Base-by-base conservation (phyloP, 2,797 vertebrate genomes). In the Danio jaintianensis region DNA sequence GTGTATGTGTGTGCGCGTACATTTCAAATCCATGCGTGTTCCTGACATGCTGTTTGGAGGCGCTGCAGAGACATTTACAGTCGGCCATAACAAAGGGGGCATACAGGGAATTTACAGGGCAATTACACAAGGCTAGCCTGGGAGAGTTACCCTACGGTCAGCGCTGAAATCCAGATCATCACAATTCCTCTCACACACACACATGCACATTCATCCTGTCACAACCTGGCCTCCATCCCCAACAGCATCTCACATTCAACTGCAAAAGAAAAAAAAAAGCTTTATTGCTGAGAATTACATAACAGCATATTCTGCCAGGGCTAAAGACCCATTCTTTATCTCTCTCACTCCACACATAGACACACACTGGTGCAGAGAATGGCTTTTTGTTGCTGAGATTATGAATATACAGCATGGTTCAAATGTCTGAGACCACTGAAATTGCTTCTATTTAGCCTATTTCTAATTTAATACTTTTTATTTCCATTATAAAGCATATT, bases 31-130 rank as follows among this genome's bases (percentile, higher is more conserved):
- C 45, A 12, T 47, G 9, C 22, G 40, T 20, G 45, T 63, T 29
- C 4, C 47, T 76, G 55, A 62, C 66, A 52, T 10, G 12, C 56
- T 70, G 45, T 53, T 80, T 76, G 10, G 0, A 38, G 2, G 66
- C n/a, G 29, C 45, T 22, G 38, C 50, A 63, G 64, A 63, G 78
- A 90, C 89, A 90, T 88, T 86, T 85, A 83, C 82, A 82, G 75
- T 80, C 78, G 52, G 74, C 70, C 86, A 75, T 55, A 81, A 87
- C 86, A 88, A 91, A 85, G 82, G 85, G 70, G 78, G 88, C 86
- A 92, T 91, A 90, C 85, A 84, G 87, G 82, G 92, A 91, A 93
- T 93, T 91, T 92, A 92, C 89, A 91, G 89, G 87, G 85, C 86
- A 89, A 90, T 92, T 92, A 93, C 87, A 87, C 73, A 47, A 87